phyloP scores from a whole-genome alignment of 2,888 invertebrate genomes.

The Mycalesis mineus region DNA sequence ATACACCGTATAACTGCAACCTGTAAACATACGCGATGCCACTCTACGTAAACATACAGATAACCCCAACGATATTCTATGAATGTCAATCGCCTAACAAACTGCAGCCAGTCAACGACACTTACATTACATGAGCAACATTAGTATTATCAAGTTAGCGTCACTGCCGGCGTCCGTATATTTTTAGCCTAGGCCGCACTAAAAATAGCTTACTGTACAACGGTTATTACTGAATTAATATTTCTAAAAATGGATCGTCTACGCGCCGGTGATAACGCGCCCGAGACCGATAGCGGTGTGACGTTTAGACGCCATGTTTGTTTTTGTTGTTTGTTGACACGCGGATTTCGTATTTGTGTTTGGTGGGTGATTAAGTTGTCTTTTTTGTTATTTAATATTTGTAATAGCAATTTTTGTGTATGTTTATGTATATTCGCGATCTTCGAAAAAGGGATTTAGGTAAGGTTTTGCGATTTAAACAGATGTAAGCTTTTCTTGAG shows the following conservation, averaged over 20 bases:
- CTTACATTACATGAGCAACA: constrained; percentile 61
- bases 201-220: constrained; percentile 67
- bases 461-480: too few species aligned
- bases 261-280: constrained; percentile 65
- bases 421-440: too few species aligned
- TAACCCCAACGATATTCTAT: constrained; percentile 35
- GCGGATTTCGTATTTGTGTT: constrained; percentile 33
- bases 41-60: constrained; percentile 32
- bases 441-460: too few species aligned
- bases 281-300: constrained; percentile 63
- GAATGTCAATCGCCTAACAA: constrained; percentile 50
- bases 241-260: constrained; percentile 78
- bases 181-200: constrained; percentile 76
- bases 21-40: constrained; percentile 1
- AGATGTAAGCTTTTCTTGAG: too few species aligned
- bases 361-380: too few species aligned
- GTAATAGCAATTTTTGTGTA: too few species aligned
- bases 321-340: constrained; percentile 48
- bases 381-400: too few species aligned
- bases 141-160: constrained; percentile 72
- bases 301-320: constrained; percentile 55
- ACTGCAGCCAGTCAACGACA: constrained; percentile 71
- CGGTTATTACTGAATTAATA: constrained; percentile 78
- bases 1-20: neutral
- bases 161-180: constrained; percentile 61